Evolutionary conservation across 1,140 invertebrate genomes (phyloP).

Genomic region (Leptestheria dahalacensis): DNA sequence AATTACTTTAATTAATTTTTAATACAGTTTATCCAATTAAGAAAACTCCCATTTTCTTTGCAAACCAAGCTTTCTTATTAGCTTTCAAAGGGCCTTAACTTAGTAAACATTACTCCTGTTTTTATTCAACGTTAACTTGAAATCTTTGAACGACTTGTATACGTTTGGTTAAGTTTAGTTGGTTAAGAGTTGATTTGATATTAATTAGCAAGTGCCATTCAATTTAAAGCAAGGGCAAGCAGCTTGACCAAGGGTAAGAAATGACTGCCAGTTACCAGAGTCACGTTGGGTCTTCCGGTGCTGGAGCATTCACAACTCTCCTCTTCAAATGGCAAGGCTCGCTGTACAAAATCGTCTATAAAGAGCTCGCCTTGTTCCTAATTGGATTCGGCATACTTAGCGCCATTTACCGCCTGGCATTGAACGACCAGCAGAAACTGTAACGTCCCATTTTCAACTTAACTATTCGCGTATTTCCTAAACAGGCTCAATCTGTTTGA

Average conservation of each 20-base stretch:
- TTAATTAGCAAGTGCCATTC: too few species aligned
- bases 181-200: too few species aligned
- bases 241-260: constrained; percentile 16
- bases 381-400: constrained; percentile 41
- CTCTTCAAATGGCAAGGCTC: constrained; percentile 59
- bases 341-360: constrained; percentile 57
- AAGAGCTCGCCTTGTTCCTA: constrained; percentile 47
- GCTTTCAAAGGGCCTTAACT: too few species aligned
- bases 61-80: too few species aligned
- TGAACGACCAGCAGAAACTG: constrained; percentile 40
- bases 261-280: constrained; percentile 65
- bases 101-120: too few species aligned
- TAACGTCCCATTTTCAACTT: constrained; percentile 24
- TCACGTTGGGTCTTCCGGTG: constrained; percentile 50
- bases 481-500: neutral
- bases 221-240: too few species aligned
- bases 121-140: too few species aligned
- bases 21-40: too few species aligned
- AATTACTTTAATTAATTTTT: too few species aligned
- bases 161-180: too few species aligned
- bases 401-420: constrained; percentile 43
- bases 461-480: neutral
- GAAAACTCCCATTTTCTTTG: too few species aligned
- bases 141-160: too few species aligned
- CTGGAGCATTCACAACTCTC: constrained; percentile 50